Percentiles rank a stretch among this genome's conserved stretches.
Conservation (phyloP, 2,797 vertebrate genomes). For the Sebastes minor region DNA sequence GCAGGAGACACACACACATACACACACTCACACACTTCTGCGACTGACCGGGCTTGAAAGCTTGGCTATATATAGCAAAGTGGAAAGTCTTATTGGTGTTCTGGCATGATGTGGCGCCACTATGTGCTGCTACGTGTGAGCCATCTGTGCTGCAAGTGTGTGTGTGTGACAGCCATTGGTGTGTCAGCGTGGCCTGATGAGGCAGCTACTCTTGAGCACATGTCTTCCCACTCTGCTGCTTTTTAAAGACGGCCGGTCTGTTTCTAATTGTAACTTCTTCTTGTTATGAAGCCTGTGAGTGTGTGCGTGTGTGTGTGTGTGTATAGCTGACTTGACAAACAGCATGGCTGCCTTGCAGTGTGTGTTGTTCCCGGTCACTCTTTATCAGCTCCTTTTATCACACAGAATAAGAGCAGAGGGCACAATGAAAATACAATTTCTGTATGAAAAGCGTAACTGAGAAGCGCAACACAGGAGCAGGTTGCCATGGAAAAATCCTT, state of each 20-base stretch:
- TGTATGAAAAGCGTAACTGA: background rate
- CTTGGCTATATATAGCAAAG: slow-evolving; percentile 57
- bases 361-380: background rate
- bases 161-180: slow-evolving; percentile 29
- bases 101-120: slow-evolving; percentile 42
- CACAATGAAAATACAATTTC: background rate
- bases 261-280: slow-evolving; percentile 32
- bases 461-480: slow-evolving; percentile 28
- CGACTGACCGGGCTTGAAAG: slow-evolving; percentile 8
- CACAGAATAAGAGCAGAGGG: slow-evolving; percentile 21
- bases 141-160: slow-evolving; percentile 47
- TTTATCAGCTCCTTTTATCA: slow-evolving; percentile 37
- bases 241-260: background rate
- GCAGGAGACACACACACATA: slow-evolving; percentile 22
- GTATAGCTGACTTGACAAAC: background rate
- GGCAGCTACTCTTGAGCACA: slow-evolving; percentile 37
- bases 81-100: slow-evolving; percentile 57
- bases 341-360: background rate
- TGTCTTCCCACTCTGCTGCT: slow-evolving; percentile 27
- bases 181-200: slow-evolving; percentile 26
- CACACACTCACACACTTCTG: background rate
- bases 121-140: slow-evolving; percentile 47
- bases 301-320: background rate
- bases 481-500: slow-evolving; percentile 57
- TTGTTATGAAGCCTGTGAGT: background rate